Conservation (phyloP, 92 coral and sea anemone species). For the Chrysogorgia sp. region DNA sequence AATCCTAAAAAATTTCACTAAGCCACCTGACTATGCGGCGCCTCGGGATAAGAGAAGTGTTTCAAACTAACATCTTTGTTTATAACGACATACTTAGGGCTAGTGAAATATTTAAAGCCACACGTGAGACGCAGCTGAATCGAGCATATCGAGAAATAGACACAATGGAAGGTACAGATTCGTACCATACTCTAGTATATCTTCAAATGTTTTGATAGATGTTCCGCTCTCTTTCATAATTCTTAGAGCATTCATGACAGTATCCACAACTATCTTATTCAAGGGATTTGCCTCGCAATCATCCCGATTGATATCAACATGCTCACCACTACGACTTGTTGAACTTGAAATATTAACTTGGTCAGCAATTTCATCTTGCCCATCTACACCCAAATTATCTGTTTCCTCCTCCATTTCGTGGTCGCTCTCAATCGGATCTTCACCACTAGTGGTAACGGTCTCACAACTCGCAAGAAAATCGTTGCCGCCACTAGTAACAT, state of each 20-base stretch:
- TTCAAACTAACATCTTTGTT: too few relatives aligned
- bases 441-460: not conserved
- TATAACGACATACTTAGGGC: too few relatives aligned
- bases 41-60: too few relatives aligned
- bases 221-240: constrained; percentile 64
- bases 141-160: too few relatives aligned
- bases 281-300: constrained; percentile 52
- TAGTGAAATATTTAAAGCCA: too few relatives aligned
- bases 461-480: not conserved
- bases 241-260: constrained; percentile 70
- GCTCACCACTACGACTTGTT: not conserved
- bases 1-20: too few relatives aligned
- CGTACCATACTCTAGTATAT: constrained; percentile 71
- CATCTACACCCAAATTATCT: not conserved
- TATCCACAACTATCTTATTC: constrained; percentile 65
- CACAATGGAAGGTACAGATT: too few relatives aligned
- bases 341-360: not conserved
- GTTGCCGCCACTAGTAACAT: not conserved
- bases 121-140: too few relatives aligned
- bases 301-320: not conserved
- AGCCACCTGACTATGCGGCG: too few relatives aligned
- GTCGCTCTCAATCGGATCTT: not conserved
- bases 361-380: not conserved
- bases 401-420: constrained; percentile 7
- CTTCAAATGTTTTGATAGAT: constrained; percentile 75